These are phyloP conservation scores for Asarcornis scutulata DNA, from an alignment of 2,113 vertebrate genomes.

Conservation along the genomic window DNA sequence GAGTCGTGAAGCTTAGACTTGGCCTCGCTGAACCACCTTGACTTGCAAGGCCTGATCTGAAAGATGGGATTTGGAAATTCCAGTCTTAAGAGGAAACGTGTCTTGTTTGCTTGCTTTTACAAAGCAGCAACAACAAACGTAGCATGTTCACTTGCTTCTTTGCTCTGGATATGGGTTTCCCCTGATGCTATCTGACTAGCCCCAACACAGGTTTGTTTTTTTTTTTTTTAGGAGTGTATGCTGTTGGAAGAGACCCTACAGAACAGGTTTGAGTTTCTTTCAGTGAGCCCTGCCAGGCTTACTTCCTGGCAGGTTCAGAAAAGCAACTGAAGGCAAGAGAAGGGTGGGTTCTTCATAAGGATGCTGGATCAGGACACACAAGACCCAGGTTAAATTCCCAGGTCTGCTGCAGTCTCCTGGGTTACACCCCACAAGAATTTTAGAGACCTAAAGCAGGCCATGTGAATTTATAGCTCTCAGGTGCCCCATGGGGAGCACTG, in stretches of 20 bases:
- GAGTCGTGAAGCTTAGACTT: neutral
- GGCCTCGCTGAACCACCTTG: neutral
- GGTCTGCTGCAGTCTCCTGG: neutral
- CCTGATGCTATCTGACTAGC: neutral
- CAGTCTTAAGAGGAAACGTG: neutral
- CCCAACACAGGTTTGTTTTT: neutral
- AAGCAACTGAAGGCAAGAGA: neutral
- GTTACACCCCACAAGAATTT: neutral
- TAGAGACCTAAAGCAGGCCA: neutral
- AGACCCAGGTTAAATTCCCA: neutral
- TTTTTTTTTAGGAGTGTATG: neutral
- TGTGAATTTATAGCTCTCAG: neutral
- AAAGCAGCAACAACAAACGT: neutral
- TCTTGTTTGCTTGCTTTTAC: neutral
- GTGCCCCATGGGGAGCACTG: neutral
- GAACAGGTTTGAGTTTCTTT: neutral
- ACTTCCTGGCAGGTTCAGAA: neutral
- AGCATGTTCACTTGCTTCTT: neutral
- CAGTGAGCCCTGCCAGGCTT: neutral
- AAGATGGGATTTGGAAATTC: neutral
- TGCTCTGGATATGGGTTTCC: neutral
- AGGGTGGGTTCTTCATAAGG: neutral
- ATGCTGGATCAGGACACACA: neutral
- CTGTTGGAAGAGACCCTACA: neutral
- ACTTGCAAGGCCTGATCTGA: neutral